Evolutionary conservation across 2,797 vertebrate species (phyloP), one percentile per base, ranked within the genome.

Genomic region (Gymnoscopelus braueri): DNA sequence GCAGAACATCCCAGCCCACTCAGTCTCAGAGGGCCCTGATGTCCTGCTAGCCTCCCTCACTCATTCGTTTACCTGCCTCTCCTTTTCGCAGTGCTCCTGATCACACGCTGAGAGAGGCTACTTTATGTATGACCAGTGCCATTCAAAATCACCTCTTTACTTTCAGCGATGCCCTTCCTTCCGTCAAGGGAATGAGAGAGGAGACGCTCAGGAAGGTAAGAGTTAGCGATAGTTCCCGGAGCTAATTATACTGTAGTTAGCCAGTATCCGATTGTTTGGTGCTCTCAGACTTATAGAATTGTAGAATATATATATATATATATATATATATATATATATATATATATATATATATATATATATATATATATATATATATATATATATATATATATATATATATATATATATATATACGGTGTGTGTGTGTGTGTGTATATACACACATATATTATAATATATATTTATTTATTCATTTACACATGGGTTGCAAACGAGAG

Each of bases 51-150:
- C 82, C 75, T 83, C 76, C 73, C 79, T 78, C 75, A 71, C 80
- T 89, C 85, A 88, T 90, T 88, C 89, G 87, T 89, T 90, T 88
- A 88, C 63, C 76, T 87, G 72, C 78, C 74, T 80, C 70, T 84
- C 76, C 85, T 81, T 77, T 83, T 81, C 70, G 57, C 56, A 1
- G 57, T 13, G 78, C 77, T 86, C 82, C 85, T 66, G 14, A 72
- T 79, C 80, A 63, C 83, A 79, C 19, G 81, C 87, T 81, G 80
- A 75, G 84, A 81, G 72, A 76, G 29, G 77, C 63, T 74, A 63
- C 78, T 79, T 85, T 81, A 74, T 85, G 7, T 74, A 81, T 70
- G 79, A 85, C 67, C 72, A 70, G 63, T 50, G 71, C 66, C 81
- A 71, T 81, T 88, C 75, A 80, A 70, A 73, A 81, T 68, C 75